Conservation (phyloP, 2,888 invertebrate genomes). For the Malthinus flaveolus region DNA sequence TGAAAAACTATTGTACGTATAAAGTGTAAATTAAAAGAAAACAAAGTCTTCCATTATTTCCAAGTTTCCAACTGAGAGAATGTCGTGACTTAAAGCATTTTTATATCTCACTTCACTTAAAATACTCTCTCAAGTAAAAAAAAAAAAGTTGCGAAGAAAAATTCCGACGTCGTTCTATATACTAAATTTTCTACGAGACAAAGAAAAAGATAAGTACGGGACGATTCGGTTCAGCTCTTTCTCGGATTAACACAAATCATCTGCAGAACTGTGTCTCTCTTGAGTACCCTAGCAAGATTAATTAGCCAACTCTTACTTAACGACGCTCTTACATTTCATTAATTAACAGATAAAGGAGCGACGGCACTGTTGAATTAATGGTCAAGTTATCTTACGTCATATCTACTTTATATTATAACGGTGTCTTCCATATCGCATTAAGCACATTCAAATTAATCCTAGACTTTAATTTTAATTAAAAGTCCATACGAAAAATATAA, state of each 20-base stretch:
- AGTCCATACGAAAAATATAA: not conserved
- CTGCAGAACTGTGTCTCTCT: constrained; percentile 25
- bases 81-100: constrained; percentile 21
- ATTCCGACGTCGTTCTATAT: constrained; percentile 6
- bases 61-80: constrained; percentile 16
- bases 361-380: constrained; percentile 31
- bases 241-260: constrained; percentile 28
- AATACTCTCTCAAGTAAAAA: constrained; percentile 6
- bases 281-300: constrained; percentile 34
- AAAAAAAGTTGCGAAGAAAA: constrained; percentile 2
- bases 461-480: not conserved
- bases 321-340: constrained; percentile 40
- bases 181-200: constrained; percentile 9
- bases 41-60: constrained; percentile 17
- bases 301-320: constrained; percentile 42
- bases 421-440: not conserved
- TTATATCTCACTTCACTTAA: constrained; percentile 20
- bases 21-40: constrained; percentile 23
- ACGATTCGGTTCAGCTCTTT: constrained; percentile 14
- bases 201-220: constrained; percentile 22
- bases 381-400: constrained; percentile 28
- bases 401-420: constrained; percentile 14
- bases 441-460: not conserved
- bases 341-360: constrained; percentile 40
- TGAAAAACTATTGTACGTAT: constrained; percentile 12